Evolutionary conservation across 2,888 invertebrate genomes (phyloP), one percentile per base, ranked within the genome.

Genomic region (Blera fallax): DNA sequence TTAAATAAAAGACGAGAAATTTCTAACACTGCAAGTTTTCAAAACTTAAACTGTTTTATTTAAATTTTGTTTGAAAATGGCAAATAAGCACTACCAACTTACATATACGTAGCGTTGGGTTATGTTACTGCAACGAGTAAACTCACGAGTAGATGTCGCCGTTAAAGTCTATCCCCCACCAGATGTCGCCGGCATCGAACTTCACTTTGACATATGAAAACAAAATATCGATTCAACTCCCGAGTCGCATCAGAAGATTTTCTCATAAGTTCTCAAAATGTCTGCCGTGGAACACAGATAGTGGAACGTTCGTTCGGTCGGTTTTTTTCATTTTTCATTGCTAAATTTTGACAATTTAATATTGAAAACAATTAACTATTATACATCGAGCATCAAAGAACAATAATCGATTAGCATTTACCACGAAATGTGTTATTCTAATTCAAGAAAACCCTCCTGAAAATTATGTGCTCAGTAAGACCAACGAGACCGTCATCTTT

Each of bases 261-360:
- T 69, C 77, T 77, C 85, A 77, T 77, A 82, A 80, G 81, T 82
- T 77, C 67, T 77, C 72, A 87, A 87, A 87, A 87, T 87, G 85
- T 87, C 85, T 77, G 82, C 85, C 82, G 65, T 77, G 62, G 43
- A 52, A 48, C 65, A 64, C 48, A 77, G 67, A 27, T 81, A 69
- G 81, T 81, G 21, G 18, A 40, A 56, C 52, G 70, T 72, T 40
- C 43, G 72, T 40, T 76, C 73, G 77, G 43, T 67, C 72, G 72
- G 60, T 72, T 87, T 87, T 79, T 87, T 85, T 80, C 50, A 81
- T 77, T 82, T 80, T 77, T 82, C 85, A 81, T 76, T 80, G 50
- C 76, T 81, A 72, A 81, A 76, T 76, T 72, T 50, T 24, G 34
- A 52, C 16, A 54, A 64, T 69, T 76, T 40, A 24, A 48, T 14